These are phyloP conservation scores for Rhagium mordax DNA, from an alignment of 2,888 invertebrate species.

Conservation along the genomic window DNA sequence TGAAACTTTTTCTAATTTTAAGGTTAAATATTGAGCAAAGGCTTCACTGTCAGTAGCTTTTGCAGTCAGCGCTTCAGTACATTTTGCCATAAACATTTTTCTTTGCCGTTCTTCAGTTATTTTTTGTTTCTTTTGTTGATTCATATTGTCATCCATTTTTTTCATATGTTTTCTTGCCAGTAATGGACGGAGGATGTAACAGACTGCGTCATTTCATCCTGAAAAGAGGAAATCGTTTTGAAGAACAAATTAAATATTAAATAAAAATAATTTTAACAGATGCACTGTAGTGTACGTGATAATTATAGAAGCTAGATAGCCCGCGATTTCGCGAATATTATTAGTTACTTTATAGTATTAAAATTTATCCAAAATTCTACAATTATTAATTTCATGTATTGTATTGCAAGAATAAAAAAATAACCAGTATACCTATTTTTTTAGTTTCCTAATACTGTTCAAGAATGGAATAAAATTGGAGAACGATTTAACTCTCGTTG, in stretches of 20 bases:
- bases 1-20: slow-evolving; percentile 11
- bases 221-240: slow-evolving; percentile 5
- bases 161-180: slow-evolving; percentile 2
- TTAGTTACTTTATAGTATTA: no score
- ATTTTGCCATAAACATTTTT: slow-evolving; percentile 11
- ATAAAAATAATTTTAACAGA: neutral
- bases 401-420: neutral
- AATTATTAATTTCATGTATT: neutral
- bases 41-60: slow-evolving; percentile 9
- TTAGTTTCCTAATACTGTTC: slow-evolving; percentile 5
- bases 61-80: slow-evolving; percentile 8
- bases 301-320: no score
- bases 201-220: slow-evolving; percentile 7
- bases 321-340: no score
- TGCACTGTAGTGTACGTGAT: no score
- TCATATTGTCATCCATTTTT: slow-evolving; percentile 1
- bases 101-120: neutral
- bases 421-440: neutral
- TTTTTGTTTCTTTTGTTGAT: neutral
- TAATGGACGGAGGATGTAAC: neutral
- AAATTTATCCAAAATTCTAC: no score
- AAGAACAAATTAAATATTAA: neutral
- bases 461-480: slow-evolving; percentile 14
- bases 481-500: slow-evolving; percentile 10
- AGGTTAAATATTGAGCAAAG: neutral